These are phyloP conservation scores for Pluvianellus socialis DNA, from an alignment of 2,113 vertebrate species.

Conservation along the genomic window DNA sequence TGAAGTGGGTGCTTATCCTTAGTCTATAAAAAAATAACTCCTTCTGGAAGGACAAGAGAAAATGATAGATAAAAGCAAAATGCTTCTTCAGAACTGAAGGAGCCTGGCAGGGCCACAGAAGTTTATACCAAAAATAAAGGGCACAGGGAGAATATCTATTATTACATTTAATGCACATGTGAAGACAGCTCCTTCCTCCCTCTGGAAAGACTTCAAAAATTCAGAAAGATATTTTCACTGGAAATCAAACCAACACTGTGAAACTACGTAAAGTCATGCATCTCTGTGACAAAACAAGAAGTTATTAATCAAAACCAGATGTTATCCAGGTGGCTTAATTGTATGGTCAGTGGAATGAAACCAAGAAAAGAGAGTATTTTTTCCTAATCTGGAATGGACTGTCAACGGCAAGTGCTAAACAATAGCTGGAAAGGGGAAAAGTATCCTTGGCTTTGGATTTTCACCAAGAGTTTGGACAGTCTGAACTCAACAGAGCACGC, in stretches of 20 bases:
- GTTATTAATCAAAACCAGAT: conserved; percentile 31
- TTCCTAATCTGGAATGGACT: background rate
- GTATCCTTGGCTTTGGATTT: background rate
- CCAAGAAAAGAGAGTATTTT: background rate
- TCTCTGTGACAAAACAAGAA: background rate
- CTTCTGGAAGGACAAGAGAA: background rate
- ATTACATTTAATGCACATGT: background rate
- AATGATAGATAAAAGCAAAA: background rate
- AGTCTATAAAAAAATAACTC: background rate
- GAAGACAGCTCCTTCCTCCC: background rate
- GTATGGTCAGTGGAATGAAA: background rate
- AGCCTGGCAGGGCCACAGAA: background rate
- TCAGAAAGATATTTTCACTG: background rate
- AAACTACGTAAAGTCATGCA: background rate
- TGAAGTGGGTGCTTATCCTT: background rate
- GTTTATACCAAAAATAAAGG: background rate
- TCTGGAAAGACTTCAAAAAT: background rate
- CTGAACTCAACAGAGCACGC: background rate
- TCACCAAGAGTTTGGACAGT: background rate
- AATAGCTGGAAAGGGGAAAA: background rate
- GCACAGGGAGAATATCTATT: background rate
- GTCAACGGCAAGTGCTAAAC: background rate
- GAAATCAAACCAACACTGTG: background rate
- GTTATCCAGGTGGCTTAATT: conserved; percentile 5
- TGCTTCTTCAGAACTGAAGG: background rate